Base-by-base conservation (phyloP, 1,140 invertebrate species). In the Pseudomyrmex dendroicus region DNA sequence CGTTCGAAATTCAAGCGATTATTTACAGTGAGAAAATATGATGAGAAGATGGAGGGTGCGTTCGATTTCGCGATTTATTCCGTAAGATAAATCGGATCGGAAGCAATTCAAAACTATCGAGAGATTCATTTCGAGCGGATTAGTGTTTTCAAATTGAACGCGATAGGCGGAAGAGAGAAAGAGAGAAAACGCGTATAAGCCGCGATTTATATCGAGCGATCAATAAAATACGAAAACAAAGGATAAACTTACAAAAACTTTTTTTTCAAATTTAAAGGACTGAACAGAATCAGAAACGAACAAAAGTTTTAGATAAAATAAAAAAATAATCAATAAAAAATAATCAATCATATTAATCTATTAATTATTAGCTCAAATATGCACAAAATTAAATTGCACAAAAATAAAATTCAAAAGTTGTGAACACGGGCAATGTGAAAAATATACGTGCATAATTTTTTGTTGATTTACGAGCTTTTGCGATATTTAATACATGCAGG, bases 141-240 rank as follows among this genome's bases (percentile, higher is more conserved):
- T 66, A 80, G 25, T 80, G 54, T 80, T 80, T 80, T 59, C 76
- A 72, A 80, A 80, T 80, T 80, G 66, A 61, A 80, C 56, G 66
- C 76, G 66, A 80, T 72, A 80, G 76, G 66, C 64, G 66, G 76
- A 80, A 80, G 76, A 80, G 64, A 70, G 35, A 35, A 35, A 35
- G 35, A 35, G n/a, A n/a, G n/a, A n/a, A n/a, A 50, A 80, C 44
- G 76, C 66, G 66, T 46, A 72, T 80, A 80, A 80, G 66, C 76
- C 59, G 44, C 46, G 70, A 82, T 82, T 52, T 76, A 59, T 62
- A 74, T 73, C 74, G 74, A 74, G 46, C 57, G n/a, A 74, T 62
- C 62, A 56, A 44, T 35, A 35, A 73, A 83, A 66, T 48, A 35
- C 54, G 20, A 77, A 46, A 54, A 63, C 46, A 80, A 77, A 48